Evolutionary conservation across 2,113 vertebrate species (phyloP).

Genomic region (Amphiprion percula): DNA sequence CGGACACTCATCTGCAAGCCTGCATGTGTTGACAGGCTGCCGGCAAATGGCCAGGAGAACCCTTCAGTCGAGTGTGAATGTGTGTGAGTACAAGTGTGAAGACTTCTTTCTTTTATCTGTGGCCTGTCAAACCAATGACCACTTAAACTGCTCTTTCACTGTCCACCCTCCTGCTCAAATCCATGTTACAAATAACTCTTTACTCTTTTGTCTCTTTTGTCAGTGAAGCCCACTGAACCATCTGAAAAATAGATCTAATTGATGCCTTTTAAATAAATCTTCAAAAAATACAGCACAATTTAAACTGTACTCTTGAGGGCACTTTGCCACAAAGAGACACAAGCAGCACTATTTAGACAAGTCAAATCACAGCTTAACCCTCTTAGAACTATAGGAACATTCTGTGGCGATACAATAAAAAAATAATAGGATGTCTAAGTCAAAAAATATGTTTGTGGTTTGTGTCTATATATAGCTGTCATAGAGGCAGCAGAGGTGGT

Average conservation of each 20-base stretch:
- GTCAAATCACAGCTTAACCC: too few species aligned
- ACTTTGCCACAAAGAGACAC: not conserved
- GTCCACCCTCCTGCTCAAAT: not conserved
- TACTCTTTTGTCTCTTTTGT: not conserved
- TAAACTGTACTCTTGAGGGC: not conserved
- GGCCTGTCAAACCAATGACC: slow-evolving; percentile 11
- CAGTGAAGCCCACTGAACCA: not conserved
- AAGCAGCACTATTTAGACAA: too few species aligned
- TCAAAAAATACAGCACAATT: not conserved
- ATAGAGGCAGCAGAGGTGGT: slow-evolving; percentile 26
- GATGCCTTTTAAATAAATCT: not conserved
- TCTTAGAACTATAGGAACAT: not conserved
- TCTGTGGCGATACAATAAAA: not conserved
- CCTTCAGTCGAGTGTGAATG: slow-evolving; percentile 35
- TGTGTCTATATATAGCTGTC: slow-evolving; percentile 61
- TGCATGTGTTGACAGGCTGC: slow-evolving; percentile 45
- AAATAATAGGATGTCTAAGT: slow-evolving; percentile 63
- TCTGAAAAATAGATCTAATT: not conserved
- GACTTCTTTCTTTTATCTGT: slow-evolving; percentile 19
- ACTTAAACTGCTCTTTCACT: not conserved
- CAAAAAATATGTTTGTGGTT: slow-evolving; percentile 63
- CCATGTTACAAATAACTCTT: slow-evolving; percentile 3
- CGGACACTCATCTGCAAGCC: slow-evolving; percentile 19
- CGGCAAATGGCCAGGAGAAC: slow-evolving; percentile 45
- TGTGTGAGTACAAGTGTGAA: slow-evolving; percentile 19